Evolutionary conservation across 2,888 invertebrate genomes (phyloP).

Genomic region (Nymphalis polychloros): DNA sequence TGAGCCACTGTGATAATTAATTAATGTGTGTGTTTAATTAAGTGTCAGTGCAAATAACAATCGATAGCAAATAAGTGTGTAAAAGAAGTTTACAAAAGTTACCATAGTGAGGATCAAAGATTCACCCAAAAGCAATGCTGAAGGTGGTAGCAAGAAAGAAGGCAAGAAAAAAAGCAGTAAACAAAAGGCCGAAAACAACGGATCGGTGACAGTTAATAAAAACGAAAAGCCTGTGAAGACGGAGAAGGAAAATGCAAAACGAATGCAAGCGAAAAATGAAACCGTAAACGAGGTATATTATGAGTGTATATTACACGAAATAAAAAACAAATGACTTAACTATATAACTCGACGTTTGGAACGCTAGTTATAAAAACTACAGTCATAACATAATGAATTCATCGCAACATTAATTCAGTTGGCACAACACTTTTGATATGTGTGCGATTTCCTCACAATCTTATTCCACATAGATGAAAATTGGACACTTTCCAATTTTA

Average conservation of each 20-base stretch:
- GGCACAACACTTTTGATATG: conserved; percentile 34
- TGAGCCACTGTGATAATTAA: conserved; percentile 12
- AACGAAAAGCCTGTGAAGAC: conserved; percentile 65
- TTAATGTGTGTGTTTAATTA: conserved; percentile 11
- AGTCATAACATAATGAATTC: conserved; percentile 26
- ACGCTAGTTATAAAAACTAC: conserved; percentile 5
- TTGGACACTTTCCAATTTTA: conserved; percentile 39
- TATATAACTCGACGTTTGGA: background rate
- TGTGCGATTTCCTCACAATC: conserved; percentile 39
- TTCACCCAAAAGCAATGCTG: conserved; percentile 82
- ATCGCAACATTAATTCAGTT: conserved; percentile 35
- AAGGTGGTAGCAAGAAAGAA: conserved; percentile 82
- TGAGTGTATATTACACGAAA: background rate
- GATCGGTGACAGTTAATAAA: conserved; percentile 75
- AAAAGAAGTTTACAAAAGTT: conserved; percentile 61
- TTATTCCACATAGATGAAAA: conserved; percentile 37
- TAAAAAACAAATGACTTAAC: background rate
- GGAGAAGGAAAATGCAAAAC: conserved; percentile 63
- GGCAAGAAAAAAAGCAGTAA: conserved; percentile 83
- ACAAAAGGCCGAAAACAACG: conserved; percentile 77
- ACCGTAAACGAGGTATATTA: conserved; percentile 60
- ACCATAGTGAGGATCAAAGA: conserved; percentile 87
- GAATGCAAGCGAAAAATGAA: conserved; percentile 58
- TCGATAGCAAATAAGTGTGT: conserved; percentile 18
- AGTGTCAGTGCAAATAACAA: conserved; percentile 4